Evolutionary conservation across 2,888 invertebrate species (phyloP), one percentile per base, ranked within the genome.

Genomic region (Cremastinae sp.): DNA sequence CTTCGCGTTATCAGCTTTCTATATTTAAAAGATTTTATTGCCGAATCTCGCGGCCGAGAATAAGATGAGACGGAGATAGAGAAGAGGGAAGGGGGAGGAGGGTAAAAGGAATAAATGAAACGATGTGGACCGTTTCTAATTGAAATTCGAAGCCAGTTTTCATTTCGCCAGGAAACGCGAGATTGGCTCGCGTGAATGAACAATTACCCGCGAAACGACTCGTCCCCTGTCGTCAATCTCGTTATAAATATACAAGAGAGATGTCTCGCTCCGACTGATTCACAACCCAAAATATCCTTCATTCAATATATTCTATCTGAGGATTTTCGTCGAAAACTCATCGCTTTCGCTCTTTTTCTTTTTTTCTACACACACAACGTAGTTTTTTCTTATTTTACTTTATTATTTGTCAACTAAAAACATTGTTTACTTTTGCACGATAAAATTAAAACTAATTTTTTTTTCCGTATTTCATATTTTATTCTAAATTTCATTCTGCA

Each of bases 241-340:
- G 20, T 14, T 12, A 10, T 18, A 45, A 38, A 18, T 28, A 2
- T 12, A 12, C 28, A 41, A 12, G n/a, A 41, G 28, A 8, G 14
- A 16, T 14, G 53, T 65, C 47, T 41, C 75, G 41, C 34, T 74
- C 66, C 45, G 62, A 62, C 68, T 58, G 75, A 75, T 75, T 75
- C 72, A 75, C 68, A 58, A 43, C 22, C 65, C 36, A 14, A 72
- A 72, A 72, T 68, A 68, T 61, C 43, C 47, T 72, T 75, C 75
- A 75, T 75, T 75, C 71, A 75, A 75, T 68, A 56, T 58, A 10
- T 3, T 28, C 59, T 14, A 58, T 51, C 43, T 72, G 34, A 22
- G 41, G 45, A 47, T 68, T 41, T 49, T 12, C 28, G 18, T 5
- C 1, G 2, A n/a, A 18, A 14, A 49, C 3, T 10, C 3, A 5